phyloP scores from a whole-genome alignment of 2,797 vertebrate genomes.

The Typhlichthys subterraneus region DNA sequence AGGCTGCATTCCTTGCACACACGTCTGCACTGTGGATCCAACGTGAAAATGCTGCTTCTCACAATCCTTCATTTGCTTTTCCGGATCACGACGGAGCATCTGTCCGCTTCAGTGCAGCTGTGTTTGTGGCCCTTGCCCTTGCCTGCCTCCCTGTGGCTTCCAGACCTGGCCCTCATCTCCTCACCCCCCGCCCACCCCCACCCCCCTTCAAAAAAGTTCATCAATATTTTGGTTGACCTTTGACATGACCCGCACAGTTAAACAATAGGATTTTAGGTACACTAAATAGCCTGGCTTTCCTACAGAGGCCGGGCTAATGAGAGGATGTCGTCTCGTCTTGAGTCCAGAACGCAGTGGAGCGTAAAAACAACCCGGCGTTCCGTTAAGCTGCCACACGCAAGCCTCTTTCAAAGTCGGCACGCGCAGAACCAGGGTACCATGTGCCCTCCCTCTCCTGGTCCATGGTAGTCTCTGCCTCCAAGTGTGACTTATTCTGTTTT shows the following conservation, averaged over 20 bases:
- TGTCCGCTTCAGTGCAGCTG: no score
- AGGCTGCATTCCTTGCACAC: no score
- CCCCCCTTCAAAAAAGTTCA: conserved; percentile 17
- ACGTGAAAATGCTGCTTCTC: no score
- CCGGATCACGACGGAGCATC: no score
- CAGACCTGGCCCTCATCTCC: no score
- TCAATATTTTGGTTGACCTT: conserved; percentile 94
- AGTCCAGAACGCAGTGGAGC: conserved; percentile 89
- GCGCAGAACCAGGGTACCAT: conserved; percentile 58
- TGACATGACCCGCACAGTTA: conserved; percentile 89
- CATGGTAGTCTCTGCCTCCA: conserved; percentile 6
- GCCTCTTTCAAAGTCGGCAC: conserved; percentile 83
- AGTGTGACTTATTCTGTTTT: conserved; percentile 7
- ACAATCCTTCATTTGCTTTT: no score
- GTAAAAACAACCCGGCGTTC: conserved; percentile 88
- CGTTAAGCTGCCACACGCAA: conserved; percentile 85
- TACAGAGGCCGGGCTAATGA: conserved; percentile 97
- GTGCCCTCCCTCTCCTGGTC: conserved; percentile 45
- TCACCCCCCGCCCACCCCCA: no score
- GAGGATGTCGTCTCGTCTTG: conserved; percentile 95
- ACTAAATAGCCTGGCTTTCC: conserved; percentile 90
- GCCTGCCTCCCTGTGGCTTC: no score
- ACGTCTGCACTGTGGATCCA: no score
- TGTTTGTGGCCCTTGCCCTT: no score
- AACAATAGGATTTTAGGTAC: conserved; percentile 95